A percentile compares a stretch with the other conserved stretches of the same genome.
Evolutionary conservation across 2,888 invertebrate genomes (phyloP).

Genomic region (Epistrophe grossulariae): DNA sequence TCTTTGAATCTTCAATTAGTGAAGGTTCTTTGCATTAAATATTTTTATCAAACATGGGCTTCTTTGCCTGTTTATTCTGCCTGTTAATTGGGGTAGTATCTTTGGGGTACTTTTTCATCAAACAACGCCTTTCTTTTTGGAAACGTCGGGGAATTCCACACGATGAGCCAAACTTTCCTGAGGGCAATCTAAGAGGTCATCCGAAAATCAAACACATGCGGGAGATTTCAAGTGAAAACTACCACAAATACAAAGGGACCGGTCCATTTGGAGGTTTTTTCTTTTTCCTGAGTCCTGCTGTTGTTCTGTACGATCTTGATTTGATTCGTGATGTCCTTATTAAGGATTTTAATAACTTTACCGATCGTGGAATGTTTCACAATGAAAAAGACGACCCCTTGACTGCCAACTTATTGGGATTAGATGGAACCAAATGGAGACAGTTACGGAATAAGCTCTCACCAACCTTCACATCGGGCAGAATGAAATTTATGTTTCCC

Average conservation of each 20-base stretch:
- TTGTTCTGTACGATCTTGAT: slow-evolving; percentile 81
- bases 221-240: slow-evolving; percentile 72
- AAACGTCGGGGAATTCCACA: slow-evolving; percentile 77
- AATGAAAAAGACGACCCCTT: slow-evolving; percentile 82
- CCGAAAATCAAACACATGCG: not conserved
- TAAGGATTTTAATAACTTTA: slow-evolving; percentile 80
- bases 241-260: slow-evolving; percentile 77
- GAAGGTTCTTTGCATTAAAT: not conserved
- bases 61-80: not conserved
- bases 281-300: slow-evolving; percentile 79
- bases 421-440: slow-evolving; percentile 83
- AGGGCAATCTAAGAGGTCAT: slow-evolving; percentile 77
- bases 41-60: slow-evolving; percentile 2
- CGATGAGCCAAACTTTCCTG: slow-evolving; percentile 79
- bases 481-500: slow-evolving; percentile 79
- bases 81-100: slow-evolving; percentile 6
- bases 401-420: slow-evolving; percentile 82
- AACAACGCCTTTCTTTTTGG: slow-evolving; percentile 16
- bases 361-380: slow-evolving; percentile 80
- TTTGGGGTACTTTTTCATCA: not conserved
- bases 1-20: not conserved
- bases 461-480: slow-evolving; percentile 79
- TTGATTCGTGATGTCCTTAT: slow-evolving; percentile 80
- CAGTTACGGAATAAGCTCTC: slow-evolving; percentile 79
- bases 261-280: slow-evolving; percentile 82